phyloP scores from a whole-genome alignment of 2,113 vertebrate genomes.

The Anguilla rostrata region DNA sequence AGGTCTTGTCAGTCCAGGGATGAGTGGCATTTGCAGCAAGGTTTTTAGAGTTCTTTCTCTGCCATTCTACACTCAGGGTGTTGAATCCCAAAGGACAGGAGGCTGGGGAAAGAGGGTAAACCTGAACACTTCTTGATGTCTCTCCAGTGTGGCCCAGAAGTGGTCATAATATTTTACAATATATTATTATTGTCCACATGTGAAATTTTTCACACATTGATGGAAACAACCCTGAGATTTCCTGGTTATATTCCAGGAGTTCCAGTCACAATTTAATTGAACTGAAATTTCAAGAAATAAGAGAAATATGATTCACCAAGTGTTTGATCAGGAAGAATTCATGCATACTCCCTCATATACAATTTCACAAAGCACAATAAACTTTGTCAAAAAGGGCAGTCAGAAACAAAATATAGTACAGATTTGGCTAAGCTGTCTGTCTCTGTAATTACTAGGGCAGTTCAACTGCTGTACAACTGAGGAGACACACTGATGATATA shows the following conservation, averaged over 20 bases:
- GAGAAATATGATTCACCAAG: too few relatives aligned
- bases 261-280: too few relatives aligned
- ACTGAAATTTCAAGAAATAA: too few relatives aligned
- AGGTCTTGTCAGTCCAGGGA: slow-evolving; percentile 12
- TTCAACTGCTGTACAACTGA: slow-evolving; percentile 36
- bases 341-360: too few relatives aligned
- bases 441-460: slow-evolving; percentile 18
- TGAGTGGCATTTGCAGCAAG: slow-evolving; percentile 28
- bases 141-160: not conserved
- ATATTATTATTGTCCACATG: not conserved
- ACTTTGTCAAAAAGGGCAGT: too few relatives aligned
- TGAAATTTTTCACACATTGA: not conserved
- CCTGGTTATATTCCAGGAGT: too few relatives aligned
- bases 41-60: slow-evolving; percentile 24
- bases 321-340: too few relatives aligned
- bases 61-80: slow-evolving; percentile 39
- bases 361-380: too few relatives aligned
- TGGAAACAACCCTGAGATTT: too few relatives aligned
- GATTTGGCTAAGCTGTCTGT: slow-evolving; percentile 23
- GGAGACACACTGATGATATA: too few relatives aligned
- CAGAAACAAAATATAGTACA: slow-evolving; percentile 45
- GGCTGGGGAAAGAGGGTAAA: too few relatives aligned
- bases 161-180: too few relatives aligned
- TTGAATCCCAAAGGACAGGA: not conserved
- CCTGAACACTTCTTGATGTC: not conserved